Evolutionary conservation across 2,797 vertebrate species (phyloP).

Genomic region (Rhincodon typus): DNA sequence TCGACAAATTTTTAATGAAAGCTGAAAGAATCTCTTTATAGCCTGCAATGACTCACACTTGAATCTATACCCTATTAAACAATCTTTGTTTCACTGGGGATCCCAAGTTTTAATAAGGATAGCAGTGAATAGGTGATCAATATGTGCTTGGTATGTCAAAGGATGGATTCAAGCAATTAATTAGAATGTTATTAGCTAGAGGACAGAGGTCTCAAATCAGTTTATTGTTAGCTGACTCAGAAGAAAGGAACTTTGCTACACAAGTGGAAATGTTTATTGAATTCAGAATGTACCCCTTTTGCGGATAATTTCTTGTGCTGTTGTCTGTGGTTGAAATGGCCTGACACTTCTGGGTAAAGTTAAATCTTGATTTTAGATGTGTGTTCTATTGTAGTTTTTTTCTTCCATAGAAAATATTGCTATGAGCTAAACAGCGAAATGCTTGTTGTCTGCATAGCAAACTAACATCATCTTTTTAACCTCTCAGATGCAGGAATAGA

Average conservation of each 20-base stretch:
- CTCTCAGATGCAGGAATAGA: slow-evolving; percentile 78
- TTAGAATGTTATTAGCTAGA: background rate
- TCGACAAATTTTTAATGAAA: background rate
- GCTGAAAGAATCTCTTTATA: background rate
- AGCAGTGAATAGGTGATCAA: background rate
- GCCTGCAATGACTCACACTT: background rate
- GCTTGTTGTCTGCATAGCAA: background rate
- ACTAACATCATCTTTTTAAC: slow-evolving; percentile 34
- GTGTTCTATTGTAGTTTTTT: background rate
- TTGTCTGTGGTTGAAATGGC: background rate
- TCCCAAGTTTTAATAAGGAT: background rate
- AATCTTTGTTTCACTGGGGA: background rate
- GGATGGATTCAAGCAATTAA: background rate
- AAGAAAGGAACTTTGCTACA: background rate
- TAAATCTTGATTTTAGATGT: background rate
- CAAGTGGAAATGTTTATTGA: background rate
- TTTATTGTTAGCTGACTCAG: background rate
- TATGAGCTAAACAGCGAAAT: background rate
- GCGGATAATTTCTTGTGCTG: background rate
- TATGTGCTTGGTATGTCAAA: background rate
- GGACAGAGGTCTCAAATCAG: background rate
- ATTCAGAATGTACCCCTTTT: background rate
- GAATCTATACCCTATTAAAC: background rate
- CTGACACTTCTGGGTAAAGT: background rate
- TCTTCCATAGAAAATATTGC: too few species aligned